phyloP scores from a whole-genome alignment of 2,113 vertebrate species.

The human region GRCh38 chr2:146523001-146523500 shows the following conservation, averaged over 20 bases:
- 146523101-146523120: conserved; percentile 80
- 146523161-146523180: conserved; percentile 84
- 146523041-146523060: conserved; percentile 61
- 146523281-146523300: conserved; percentile 92
- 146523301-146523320: conserved; percentile 91
- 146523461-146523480: conserved; percentile 81
- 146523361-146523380: conserved; percentile 84
- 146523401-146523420: conserved; percentile 97
- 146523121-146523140: conserved; percentile 83
- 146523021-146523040: not conserved
- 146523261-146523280: conserved; percentile 91
- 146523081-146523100: conserved; percentile 49
- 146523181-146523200: conserved; percentile 87
- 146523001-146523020: conserved; percentile 52
- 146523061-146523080: conserved; percentile 66
- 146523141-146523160: conserved; percentile 82
- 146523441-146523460: conserved; percentile 77
- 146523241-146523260: conserved; percentile 89
- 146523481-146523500: conserved; percentile 87
- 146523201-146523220: conserved; percentile 82
- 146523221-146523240: conserved; percentile 89
- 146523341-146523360: conserved; percentile 83
- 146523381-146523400: conserved; percentile 82
- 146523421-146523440: conserved; percentile 88
- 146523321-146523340: conserved; percentile 92